A percentile compares a stretch with the other conserved stretches of the same genome.
Conservation (phyloP, 2,113 vertebrate species). For the Phasianus colchicus region DNA sequence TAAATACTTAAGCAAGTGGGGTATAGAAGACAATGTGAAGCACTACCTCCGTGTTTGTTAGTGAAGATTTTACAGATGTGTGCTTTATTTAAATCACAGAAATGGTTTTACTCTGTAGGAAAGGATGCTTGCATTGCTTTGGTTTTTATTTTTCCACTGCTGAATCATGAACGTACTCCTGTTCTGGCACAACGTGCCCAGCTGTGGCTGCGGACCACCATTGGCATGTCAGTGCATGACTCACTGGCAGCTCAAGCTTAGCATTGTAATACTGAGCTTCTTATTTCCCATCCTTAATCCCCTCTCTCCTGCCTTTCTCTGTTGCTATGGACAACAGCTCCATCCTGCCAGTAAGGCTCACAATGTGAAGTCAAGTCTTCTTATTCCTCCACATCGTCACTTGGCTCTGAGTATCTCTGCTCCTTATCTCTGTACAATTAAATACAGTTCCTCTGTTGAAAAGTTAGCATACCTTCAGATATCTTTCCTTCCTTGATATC, state of each 20-base stretch:
- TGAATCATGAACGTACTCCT: not conserved
- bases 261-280: not conserved
- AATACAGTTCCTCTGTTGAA: not conserved
- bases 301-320: not conserved
- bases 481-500: not conserved
- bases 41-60: not conserved
- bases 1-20: not conserved
- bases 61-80: not conserved
- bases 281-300: not conserved
- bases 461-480: not conserved
- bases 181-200: not conserved
- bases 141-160: not conserved
- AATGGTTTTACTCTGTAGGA: not conserved
- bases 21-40: not conserved
- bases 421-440: not conserved
- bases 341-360: not conserved
- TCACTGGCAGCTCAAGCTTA: not conserved
- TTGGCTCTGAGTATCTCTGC: not conserved
- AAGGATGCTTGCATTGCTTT: not conserved
- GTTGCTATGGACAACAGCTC: not conserved
- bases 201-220: fast-evolving
- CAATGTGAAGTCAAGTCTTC: not conserved
- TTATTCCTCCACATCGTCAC: not conserved
- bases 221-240: not conserved
- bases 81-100: not conserved